Base-by-base conservation (phyloP, 1,140 invertebrate species). In the Anoplophora glabripennis region DNA sequence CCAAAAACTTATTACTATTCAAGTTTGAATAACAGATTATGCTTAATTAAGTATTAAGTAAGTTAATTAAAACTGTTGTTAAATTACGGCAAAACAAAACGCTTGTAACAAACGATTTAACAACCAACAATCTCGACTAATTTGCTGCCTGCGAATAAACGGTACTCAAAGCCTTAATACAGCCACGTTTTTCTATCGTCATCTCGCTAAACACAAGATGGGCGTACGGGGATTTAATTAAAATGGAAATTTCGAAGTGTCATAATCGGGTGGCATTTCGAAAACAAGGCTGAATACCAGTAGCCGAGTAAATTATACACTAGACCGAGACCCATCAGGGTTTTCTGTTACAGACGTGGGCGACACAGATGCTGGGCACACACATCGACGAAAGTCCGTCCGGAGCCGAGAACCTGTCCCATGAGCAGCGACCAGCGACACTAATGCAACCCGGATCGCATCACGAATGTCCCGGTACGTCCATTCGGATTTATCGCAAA, bases 331-430 rank as follows among this genome's bases (percentile, higher is more conserved):
- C 40, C 57, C 56, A 61, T 47, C 51, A 61, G 38, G 21, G 21
- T 28, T 28, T 61, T 55, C 34, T 63, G 57, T 60, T 64, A 38
- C 57, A 64, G 62, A 57, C 44, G 53, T 63, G 54, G 56, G 56
- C 57, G 56, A 53, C 21, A 48, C 9, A 21, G 38, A n/a, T 40
- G 11, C 38, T n/a, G 38, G 38, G 11, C 38, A 12, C 21, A 12
- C 21, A 28, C 21, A 28, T 28, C 21, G 21, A 3, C 21, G 21
- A 28, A 28, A 5, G 21, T 28, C 21, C 14, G 21, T 28, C 21
- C 14, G 47, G 34, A 49, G 15, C 21, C 11, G 47, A 49, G 35
- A 49, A 49, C 47, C 47, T 49, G 47, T 49, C 47, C 34, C 28
- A 36, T 48, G 46, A 48, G 18, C 46, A 33, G 14, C 17, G 46